A percentile compares a stretch with the other conserved stretches of the same genome.
phyloP scores from a whole-genome alignment of 2,888 invertebrate species.

The Ectobius pallidus region DNA sequence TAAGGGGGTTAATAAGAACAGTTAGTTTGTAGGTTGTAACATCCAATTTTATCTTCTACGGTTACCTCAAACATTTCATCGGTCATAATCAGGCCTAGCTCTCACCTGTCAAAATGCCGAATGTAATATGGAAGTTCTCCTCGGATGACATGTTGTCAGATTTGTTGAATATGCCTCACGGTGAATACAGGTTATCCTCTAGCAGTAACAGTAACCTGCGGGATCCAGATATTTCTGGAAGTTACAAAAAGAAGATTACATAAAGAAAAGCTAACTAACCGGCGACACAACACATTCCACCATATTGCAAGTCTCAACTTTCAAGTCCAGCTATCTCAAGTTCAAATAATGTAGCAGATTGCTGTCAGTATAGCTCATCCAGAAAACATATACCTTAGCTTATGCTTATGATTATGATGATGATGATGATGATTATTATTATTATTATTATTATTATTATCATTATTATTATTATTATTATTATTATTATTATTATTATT shows the following conservation, averaged over 20 bases:
- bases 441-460: too few species aligned
- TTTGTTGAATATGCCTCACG: not conserved
- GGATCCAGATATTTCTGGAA: not conserved
- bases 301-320: not conserved
- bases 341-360: too few species aligned
- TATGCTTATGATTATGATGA: too few species aligned
- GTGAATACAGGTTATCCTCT: not conserved
- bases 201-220: not conserved
- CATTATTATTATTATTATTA: too few species aligned
- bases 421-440: too few species aligned
- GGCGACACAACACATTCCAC: not conserved
- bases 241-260: not conserved
- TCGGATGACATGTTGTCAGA: not conserved
- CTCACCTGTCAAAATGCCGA: constrained; percentile 28
- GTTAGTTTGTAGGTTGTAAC: too few species aligned
- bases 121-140: constrained; percentile 32
- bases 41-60: too few species aligned
- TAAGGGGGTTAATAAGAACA: too few species aligned
- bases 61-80: too few species aligned
- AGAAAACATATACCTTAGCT: not conserved
- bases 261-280: not conserved
- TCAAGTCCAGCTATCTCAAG: too few species aligned
- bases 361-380: not conserved
- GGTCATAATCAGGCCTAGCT: too few species aligned
- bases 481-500: too few species aligned